These are phyloP conservation scores for Thereuonema tuberculata DNA, from an alignment of 1,140 invertebrate species.

Conservation along the genomic window DNA sequence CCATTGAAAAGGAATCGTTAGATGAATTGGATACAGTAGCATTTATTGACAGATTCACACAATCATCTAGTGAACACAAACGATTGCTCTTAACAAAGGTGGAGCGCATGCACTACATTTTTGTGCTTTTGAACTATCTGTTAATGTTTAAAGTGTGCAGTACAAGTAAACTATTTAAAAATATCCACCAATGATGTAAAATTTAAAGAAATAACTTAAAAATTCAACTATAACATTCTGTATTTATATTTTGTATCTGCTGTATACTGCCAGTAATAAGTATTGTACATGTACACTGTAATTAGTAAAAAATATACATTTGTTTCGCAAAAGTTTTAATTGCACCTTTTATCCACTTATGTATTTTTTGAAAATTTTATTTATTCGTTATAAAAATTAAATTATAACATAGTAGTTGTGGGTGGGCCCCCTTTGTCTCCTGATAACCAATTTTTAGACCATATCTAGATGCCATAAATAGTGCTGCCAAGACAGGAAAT, in stretches of 20 bases:
- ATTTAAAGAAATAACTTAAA: neutral
- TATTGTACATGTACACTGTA: too few relatives aligned
- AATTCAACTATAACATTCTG: neutral
- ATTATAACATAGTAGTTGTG: too few relatives aligned
- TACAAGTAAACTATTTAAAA: neutral
- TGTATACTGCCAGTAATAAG: neutral
- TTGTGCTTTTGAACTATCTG: neutral
- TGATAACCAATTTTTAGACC: too few relatives aligned
- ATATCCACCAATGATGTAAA: neutral
- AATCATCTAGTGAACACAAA: neutral
- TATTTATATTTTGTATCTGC: neutral
- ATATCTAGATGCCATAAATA: too few relatives aligned
- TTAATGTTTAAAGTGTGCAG: neutral
- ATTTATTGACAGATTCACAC: neutral
- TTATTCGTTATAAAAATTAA: too few relatives aligned
- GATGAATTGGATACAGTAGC: neutral
- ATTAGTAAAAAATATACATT: too few relatives aligned
- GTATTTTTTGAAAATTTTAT: too few relatives aligned
- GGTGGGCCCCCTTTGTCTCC: too few relatives aligned
- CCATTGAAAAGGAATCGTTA: neutral
- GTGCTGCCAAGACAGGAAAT: too few relatives aligned
- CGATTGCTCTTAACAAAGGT: neutral
- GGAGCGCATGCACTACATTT: neutral
- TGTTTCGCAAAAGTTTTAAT: too few relatives aligned
- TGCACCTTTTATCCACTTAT: too few relatives aligned